Conservation (phyloP, 2,797 vertebrate genomes). For the Acipenser transmontanus region DNA sequence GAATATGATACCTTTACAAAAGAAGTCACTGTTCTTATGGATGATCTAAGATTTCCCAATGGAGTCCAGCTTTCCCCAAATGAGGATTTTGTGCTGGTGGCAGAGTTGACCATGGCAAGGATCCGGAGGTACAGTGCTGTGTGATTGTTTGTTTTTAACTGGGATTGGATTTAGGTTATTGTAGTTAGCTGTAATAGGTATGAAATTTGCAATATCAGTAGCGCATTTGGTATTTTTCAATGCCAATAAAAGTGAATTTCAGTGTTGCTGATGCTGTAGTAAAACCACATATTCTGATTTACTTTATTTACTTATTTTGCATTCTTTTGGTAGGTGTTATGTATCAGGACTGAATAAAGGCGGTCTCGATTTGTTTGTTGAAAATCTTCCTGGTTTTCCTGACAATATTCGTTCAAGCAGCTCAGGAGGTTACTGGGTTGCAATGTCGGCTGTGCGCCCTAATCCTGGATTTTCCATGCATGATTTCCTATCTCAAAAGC, state of each 20-base stretch:
- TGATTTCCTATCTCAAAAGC: constrained; percentile 87
- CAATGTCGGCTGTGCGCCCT: constrained; percentile 72
- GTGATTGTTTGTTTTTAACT: no score
- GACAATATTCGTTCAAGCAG: constrained; percentile 89
- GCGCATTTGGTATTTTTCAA: no score
- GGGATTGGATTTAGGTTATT: no score
- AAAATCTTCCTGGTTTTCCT: constrained; percentile 91
- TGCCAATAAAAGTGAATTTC: no score
- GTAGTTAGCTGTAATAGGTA: no score
- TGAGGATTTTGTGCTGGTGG: constrained; percentile 87
- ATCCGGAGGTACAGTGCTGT: constrained; percentile 67
- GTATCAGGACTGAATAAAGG: constrained; percentile 92
- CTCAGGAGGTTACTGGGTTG: constrained; percentile 89
- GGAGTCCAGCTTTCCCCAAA: constrained; percentile 86
- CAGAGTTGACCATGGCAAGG: constrained; percentile 87
- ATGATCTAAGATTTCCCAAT: constrained; percentile 82
- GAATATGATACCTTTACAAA: constrained; percentile 77
- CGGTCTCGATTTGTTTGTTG: constrained; percentile 87
- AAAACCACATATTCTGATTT: no score
- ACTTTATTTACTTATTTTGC: no score
- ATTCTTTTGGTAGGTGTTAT: constrained; percentile 68
- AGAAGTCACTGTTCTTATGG: constrained; percentile 84
- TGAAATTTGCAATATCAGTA: no score
- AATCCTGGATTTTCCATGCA: constrained; percentile 91
- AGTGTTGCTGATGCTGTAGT: no score